A percentile compares a stretch with the other conserved stretches of the same genome.
Conservation (phyloP, 1,140 invertebrate species). For the Diorhabda carinulata region DNA sequence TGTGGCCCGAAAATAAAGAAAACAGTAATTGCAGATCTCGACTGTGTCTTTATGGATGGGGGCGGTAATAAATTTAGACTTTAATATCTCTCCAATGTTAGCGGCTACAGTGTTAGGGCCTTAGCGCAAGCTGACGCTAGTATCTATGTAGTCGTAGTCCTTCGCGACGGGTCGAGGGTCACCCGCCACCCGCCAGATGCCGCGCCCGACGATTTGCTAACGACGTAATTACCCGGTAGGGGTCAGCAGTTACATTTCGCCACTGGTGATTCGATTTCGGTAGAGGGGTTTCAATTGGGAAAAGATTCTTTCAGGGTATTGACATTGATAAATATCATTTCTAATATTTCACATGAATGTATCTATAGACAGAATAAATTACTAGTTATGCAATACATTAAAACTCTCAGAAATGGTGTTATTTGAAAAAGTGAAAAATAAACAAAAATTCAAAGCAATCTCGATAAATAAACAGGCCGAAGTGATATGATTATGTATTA, state of each 20-base stretch:
- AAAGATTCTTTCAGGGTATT: background rate
- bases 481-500: no score
- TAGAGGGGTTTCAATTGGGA: background rate
- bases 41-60: slow-evolving; percentile 38
- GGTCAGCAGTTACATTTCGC: slow-evolving; percentile 17
- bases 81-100: slow-evolving; percentile 40
- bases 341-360: no score
- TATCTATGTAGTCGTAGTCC: slow-evolving; percentile 37
- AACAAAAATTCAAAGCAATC: no score
- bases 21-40: slow-evolving; percentile 44
- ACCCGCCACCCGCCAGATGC: slow-evolving; percentile 32
- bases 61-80: slow-evolving; percentile 43
- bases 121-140: slow-evolving; percentile 43
- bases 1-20: slow-evolving; percentile 41
- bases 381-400: no score
- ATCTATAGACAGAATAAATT: no score
- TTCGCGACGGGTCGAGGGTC: slow-evolving; percentile 27
- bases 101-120: slow-evolving; percentile 23
- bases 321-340: no score
- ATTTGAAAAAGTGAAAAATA: no score
- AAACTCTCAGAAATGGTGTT: no score
- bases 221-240: slow-evolving; percentile 37
- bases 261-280: slow-evolving; percentile 17
- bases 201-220: slow-evolving; percentile 33
- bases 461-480: no score